Evolutionary conservation across 2,797 vertebrate genomes (phyloP).

Genomic region (Lutjanus campechanus): DNA sequence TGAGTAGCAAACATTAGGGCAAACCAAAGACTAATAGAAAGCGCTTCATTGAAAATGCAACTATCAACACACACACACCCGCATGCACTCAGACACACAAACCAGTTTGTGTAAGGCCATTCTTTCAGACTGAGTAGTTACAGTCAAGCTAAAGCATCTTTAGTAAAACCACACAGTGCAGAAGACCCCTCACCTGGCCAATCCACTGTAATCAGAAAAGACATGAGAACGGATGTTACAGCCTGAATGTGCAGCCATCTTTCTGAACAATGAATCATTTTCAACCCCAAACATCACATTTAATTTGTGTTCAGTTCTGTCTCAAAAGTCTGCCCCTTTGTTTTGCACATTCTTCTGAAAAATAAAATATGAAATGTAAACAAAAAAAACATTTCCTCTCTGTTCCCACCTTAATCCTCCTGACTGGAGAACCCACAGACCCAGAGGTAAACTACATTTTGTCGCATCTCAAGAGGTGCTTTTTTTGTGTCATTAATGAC

Average conservation of each 20-base stretch:
- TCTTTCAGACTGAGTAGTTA: constrained; percentile 41
- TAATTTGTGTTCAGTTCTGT: not conserved
- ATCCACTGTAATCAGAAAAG: constrained; percentile 84
- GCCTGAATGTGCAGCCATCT: constrained; percentile 25
- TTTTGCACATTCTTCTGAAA: not conserved
- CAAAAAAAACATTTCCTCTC: not conserved
- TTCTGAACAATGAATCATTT: not conserved
- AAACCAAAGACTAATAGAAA: constrained; percentile 58
- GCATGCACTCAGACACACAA: constrained; percentile 47
- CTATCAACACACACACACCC: constrained; percentile 27
- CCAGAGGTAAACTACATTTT: no score
- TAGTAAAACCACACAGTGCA: constrained; percentile 68
- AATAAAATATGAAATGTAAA: not conserved
- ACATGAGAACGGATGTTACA: constrained; percentile 70
- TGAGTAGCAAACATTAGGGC: constrained; percentile 52
- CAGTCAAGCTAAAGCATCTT: constrained; percentile 68
- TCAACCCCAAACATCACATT: constrained; percentile 1
- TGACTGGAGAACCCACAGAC: no score
- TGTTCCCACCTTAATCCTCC: no score
- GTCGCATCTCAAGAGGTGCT: no score
- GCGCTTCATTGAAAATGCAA: constrained; percentile 40
- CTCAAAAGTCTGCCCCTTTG: not conserved
- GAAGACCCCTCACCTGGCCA: constrained; percentile 84
- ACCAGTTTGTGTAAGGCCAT: constrained; percentile 40
- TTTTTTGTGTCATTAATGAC: no score